Conservation (phyloP, 2,113 vertebrate species). For the Clarias macrocephalus region DNA sequence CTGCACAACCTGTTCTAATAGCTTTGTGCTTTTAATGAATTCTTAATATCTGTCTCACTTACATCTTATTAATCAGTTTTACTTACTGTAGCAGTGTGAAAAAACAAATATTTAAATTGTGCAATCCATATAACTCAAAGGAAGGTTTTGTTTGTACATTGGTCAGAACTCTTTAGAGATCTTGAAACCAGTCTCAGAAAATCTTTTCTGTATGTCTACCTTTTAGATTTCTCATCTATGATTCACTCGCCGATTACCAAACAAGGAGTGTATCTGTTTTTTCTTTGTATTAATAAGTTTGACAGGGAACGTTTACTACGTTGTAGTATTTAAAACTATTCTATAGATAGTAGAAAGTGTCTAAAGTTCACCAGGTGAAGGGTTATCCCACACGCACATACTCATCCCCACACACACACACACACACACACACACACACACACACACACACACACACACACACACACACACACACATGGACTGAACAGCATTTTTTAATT, state of each 20-base stretch:
- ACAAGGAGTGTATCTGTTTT: no score
- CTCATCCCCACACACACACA: not conserved
- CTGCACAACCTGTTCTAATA: not conserved
- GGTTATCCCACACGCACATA: not conserved
- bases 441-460: not conserved
- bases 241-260: no score
- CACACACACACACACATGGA: not conserved
- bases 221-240: no score
- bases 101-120: not conserved
- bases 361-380: not conserved
- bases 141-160: no score
- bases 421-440: not conserved
- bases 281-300: no score
- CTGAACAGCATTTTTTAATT: not conserved
- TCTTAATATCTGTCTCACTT: constrained; percentile 4
- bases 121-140: not conserved
- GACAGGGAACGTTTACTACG: no score
- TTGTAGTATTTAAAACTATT: not conserved
- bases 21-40: constrained; percentile 22
- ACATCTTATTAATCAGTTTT: constrained; percentile 4
- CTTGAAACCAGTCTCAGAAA: no score
- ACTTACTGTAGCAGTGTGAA: not conserved
- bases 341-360: not conserved
- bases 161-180: no score
- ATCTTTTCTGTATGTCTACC: no score